Conservation (phyloP, 2,888 invertebrate species). For the Cataglyphis rosenhaueri region DNA sequence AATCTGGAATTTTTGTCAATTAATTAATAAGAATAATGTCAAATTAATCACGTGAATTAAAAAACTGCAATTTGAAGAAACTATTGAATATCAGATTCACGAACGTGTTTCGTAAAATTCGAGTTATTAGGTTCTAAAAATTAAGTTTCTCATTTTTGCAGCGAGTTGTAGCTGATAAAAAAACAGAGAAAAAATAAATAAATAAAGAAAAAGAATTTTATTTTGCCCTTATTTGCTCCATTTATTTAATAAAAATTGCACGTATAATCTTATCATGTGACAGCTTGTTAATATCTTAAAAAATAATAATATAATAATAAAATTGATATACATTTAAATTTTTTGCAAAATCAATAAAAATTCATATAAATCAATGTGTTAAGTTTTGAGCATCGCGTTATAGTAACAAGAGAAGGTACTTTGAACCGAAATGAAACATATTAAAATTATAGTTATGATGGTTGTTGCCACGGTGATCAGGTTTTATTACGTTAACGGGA, state of each 20-base stretch:
- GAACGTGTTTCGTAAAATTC: background rate
- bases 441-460: conserved; percentile 33
- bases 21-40: background rate
- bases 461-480: conserved; percentile 43
- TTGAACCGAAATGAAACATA: conserved; percentile 30
- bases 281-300: background rate
- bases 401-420: background rate
- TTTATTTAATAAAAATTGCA: background rate
- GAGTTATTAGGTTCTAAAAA: background rate
- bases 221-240: background rate
- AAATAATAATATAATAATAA: background rate
- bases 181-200: background rate
- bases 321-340: background rate
- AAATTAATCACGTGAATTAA: background rate
- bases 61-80: background rate
- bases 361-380: background rate
- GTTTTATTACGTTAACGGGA: conserved; percentile 43
- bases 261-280: background rate
- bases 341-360: background rate
- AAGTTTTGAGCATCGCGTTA: background rate
- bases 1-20: background rate
- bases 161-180: background rate
- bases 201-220: background rate
- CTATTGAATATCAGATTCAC: background rate
- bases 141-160: background rate